Base-by-base conservation (phyloP, 2,113 vertebrate genomes). In the Prochilodus magdalenae region DNA sequence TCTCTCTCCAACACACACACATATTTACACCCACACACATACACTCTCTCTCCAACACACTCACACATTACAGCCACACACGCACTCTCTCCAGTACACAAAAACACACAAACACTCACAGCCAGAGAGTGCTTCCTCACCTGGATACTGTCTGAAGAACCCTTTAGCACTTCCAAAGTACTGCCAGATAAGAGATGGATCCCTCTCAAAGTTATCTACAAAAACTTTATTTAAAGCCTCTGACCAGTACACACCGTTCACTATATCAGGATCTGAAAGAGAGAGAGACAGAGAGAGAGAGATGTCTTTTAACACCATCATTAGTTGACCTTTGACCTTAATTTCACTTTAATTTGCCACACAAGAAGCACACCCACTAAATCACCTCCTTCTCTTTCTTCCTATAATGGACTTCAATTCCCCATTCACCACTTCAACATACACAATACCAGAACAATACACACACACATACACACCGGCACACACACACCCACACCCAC, bases 111-210 rank as follows among this genome's bases (percentile, higher is more conserved):
- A n/a, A 55, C 53, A 55, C 53, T 20, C 55, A 57, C 55, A n/a
- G 2, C 5, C 24, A 60, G 84, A 87, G 60, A 53, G 71, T 62
- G 63, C 77, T 77, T 55, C 90, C 95, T 94, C 91, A 99, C 98
- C 98, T 72, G 98, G 98, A 80, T 99, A 99, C 80, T 99, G 98
- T 78, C 98, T 94, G 88, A 99, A 99, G 94, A 99, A 99, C 73
- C 98, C 98, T 88, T 99, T 99, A 69, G 97, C 97, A 22, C 98
- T 99, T 86, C 97, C 98, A 86, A 99, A 99, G 88, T 99, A 99
- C 84, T 99, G 98, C 98, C 98, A 99, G 84, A 97, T 98, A 26
- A 99, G 96, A 20, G 98, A 97, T 0, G 98, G 97, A 81, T 99
- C 98, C 82, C 94, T 96, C 86, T 97, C 96, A 90, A 97, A 99